phyloP scores from a whole-genome alignment of 2,888 invertebrate genomes.

The Drosophila paucipuncta region DNA sequence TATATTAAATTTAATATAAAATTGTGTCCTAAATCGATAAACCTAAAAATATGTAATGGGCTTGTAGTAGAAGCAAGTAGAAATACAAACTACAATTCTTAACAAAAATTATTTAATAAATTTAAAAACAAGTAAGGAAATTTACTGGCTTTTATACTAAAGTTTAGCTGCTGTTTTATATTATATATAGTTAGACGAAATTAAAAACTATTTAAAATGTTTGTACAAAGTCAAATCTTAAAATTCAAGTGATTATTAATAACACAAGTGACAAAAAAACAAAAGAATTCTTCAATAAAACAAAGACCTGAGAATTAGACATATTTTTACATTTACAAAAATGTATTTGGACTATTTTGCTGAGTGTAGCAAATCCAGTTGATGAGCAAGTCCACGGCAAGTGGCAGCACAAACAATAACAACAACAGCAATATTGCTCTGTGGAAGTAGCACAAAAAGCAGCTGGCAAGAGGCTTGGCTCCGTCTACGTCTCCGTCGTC shows the following conservation, averaged over 20 bases:
- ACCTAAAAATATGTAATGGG: too few relatives aligned
- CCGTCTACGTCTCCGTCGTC: conserved; percentile 27
- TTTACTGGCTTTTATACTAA: too few relatives aligned
- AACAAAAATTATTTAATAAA: neutral
- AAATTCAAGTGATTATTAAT: too few relatives aligned
- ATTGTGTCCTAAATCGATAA: neutral
- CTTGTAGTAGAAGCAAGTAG: too few relatives aligned
- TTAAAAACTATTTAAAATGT: too few relatives aligned
- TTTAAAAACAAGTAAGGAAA: too few relatives aligned
- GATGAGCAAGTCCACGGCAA: conserved; percentile 75
- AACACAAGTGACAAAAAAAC: too few relatives aligned
- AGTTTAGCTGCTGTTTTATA: too few relatives aligned
- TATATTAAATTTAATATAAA: too few relatives aligned
- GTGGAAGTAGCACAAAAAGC: conserved; percentile 69
- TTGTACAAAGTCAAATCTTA: too few relatives aligned
- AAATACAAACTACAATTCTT: neutral
- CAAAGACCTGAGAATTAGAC: neutral
- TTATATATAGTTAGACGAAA: too few relatives aligned
- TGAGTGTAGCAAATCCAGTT: conserved; percentile 60
- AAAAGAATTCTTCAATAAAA: neutral
- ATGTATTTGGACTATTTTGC: neutral
- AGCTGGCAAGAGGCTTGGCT: conserved; percentile 66
- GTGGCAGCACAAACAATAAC: conserved; percentile 58
- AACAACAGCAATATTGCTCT: conserved; percentile 52
- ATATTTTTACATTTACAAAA: neutral